A percentile compares a stretch with the other conserved stretches of the same genome.
phyloP scores from a whole-genome alignment of 2,888 invertebrate species.

The Pyrrhia umbra region DNA sequence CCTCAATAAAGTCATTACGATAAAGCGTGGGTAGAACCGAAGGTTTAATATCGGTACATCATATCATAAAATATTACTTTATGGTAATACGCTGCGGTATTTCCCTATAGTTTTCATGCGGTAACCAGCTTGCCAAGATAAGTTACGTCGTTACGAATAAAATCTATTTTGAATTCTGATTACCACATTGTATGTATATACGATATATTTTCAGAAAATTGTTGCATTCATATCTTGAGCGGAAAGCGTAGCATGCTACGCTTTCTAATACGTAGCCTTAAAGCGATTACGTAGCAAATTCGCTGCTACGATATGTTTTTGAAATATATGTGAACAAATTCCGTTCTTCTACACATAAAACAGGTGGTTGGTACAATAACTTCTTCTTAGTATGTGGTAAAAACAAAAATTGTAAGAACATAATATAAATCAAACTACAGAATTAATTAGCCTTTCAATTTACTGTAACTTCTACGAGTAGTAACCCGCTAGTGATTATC shows the following conservation, averaged over 20 bases:
- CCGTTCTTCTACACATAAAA: too few species aligned
- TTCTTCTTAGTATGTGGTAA: too few species aligned
- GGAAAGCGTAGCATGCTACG: constrained; percentile 21
- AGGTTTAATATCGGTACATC: constrained; percentile 47
- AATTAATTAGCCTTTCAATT: not conserved
- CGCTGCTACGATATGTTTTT: constrained; percentile 1
- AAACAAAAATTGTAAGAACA: too few species aligned
- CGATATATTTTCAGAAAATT: not conserved
- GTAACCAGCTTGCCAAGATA: constrained; percentile 29
- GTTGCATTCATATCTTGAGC: not conserved
- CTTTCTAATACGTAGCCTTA: constrained; percentile 6
- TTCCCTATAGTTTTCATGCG: constrained; percentile 43
- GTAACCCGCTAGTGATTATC: constrained; percentile 14
- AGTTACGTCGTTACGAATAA: constrained; percentile 25
- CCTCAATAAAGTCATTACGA: constrained; percentile 52
- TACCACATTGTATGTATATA: not conserved
- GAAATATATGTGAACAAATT: too few species aligned
- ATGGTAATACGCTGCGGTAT: constrained; percentile 47
- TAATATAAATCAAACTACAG: not conserved
- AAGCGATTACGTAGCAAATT: constrained; percentile 6
- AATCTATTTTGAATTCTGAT: constrained; percentile 9
- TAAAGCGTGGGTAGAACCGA: constrained; percentile 33
- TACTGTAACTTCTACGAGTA: not conserved
- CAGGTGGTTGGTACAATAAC: too few species aligned
- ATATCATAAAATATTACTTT: constrained; percentile 53